Percentiles rank a stretch among this genome's conserved stretches.
These are phyloP conservation scores for Sylvilagus floridanus DNA, from an alignment of 2,797 vertebrate genomes.

Conservation along the genomic window DNA sequence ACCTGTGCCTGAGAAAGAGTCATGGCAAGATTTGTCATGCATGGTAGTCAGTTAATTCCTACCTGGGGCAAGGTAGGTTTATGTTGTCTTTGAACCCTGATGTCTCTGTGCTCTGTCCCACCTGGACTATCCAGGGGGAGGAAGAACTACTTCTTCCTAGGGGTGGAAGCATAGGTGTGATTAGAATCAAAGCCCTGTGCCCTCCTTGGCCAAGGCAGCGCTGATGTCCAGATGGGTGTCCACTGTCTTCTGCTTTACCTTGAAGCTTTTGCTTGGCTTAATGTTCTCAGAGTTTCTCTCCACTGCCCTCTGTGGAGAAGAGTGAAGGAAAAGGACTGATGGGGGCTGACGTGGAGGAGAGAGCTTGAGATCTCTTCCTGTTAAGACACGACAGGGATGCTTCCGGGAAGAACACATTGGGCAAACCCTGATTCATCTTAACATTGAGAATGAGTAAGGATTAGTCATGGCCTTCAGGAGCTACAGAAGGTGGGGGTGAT, in stretches of 20 bases:
- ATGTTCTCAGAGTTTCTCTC: not conserved
- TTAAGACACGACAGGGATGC: not conserved
- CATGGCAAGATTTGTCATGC: not conserved
- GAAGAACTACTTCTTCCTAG: not conserved
- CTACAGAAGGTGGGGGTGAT: not conserved
- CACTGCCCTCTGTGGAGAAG: not conserved
- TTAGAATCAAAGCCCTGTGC: not conserved
- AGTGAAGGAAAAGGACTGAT: not conserved
- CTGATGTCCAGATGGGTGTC: not conserved
- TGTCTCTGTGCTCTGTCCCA: not conserved
- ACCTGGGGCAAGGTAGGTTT: not conserved
- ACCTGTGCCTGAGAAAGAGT: not conserved
- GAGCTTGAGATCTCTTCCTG: not conserved
- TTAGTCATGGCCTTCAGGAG: not conserved
- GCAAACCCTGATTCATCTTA: not conserved
- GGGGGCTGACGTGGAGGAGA: not conserved
- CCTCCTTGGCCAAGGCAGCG: not conserved
- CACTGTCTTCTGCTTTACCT: not conserved
- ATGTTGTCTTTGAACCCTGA: not conserved
- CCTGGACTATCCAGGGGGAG: not conserved
- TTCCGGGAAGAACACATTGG: not conserved
- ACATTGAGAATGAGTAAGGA: not conserved
- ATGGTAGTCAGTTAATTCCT: not conserved
- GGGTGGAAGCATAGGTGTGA: not conserved
- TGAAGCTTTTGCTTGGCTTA: not conserved